These are phyloP conservation scores for Scotopteryx bipunctaria DNA, from an alignment of 2,888 invertebrate species.

Conservation along the genomic window DNA sequence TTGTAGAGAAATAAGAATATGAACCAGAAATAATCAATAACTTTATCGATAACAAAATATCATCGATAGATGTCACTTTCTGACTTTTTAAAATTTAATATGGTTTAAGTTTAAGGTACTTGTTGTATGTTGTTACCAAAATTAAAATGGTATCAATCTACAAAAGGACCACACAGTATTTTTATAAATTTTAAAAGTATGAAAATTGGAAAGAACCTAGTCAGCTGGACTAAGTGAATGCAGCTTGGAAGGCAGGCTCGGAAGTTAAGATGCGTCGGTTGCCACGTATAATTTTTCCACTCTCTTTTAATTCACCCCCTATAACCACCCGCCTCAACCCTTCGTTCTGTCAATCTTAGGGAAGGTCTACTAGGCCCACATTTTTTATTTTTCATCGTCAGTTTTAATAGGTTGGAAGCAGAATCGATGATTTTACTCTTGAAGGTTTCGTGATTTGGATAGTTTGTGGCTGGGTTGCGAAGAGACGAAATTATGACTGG, in stretches of 20 bases:
- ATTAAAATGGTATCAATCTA: too few species aligned
- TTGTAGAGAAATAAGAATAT: too few species aligned
- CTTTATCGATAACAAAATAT: too few species aligned
- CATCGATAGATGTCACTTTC: too few species aligned
- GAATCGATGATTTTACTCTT: slow-evolving; percentile 63
- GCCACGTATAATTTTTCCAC: slow-evolving; percentile 82
- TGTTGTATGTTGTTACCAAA: too few species aligned
- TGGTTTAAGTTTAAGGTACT: too few species aligned
- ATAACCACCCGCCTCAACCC: slow-evolving; percentile 66
- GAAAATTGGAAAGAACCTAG: too few species aligned
- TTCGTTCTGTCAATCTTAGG: slow-evolving; percentile 82
- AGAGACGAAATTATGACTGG: slow-evolving; percentile 21
- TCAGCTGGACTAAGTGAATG: slow-evolving; percentile 38
- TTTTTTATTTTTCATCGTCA: slow-evolving; percentile 63
- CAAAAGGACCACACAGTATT: too few species aligned
- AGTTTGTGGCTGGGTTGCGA: slow-evolving; percentile 34
- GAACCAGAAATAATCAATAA: too few species aligned
- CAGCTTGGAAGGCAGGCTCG: slow-evolving; percentile 64
- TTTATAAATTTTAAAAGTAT: too few species aligned
- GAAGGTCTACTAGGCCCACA: slow-evolving; percentile 63
- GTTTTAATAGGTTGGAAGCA: slow-evolving; percentile 70
- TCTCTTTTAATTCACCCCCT: slow-evolving; percentile 76
- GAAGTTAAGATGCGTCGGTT: slow-evolving; percentile 81
- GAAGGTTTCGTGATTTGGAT: slow-evolving; percentile 43
- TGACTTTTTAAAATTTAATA: too few species aligned